These are phyloP conservation scores for Catagonus wagneri DNA, from an alignment of 2,113 vertebrate species.

Conservation along the genomic window DNA sequence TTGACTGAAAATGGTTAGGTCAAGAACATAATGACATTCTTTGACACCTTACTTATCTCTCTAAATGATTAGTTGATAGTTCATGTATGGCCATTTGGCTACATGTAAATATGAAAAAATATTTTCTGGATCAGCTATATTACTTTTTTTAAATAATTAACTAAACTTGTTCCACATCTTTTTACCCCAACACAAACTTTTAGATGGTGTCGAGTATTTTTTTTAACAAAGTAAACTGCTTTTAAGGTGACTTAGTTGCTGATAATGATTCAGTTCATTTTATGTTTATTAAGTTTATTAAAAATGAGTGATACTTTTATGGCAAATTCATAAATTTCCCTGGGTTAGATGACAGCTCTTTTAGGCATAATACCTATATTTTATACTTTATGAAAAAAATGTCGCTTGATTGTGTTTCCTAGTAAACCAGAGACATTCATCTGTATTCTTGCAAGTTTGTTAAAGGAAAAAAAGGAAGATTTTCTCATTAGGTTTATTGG, in stretches of 20 bases:
- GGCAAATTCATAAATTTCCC: background rate
- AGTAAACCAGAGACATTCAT: background rate
- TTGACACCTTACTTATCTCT: background rate
- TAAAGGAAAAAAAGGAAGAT: background rate
- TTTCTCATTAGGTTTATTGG: background rate
- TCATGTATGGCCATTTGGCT: background rate
- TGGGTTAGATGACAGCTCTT: constrained; percentile 15
- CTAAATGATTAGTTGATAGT: background rate
- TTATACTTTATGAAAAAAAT: background rate
- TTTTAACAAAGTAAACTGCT: background rate
- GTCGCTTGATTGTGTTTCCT: background rate
- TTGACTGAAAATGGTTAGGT: background rate
- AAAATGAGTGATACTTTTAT: constrained; percentile 11
- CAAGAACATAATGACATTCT: too few relatives aligned
- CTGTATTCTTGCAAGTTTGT: constrained; percentile 13
- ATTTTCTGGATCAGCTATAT: background rate
- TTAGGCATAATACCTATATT: background rate
- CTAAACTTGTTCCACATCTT: background rate
- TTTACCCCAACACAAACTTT: background rate
- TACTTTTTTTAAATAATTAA: constrained; percentile 32
- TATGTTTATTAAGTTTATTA: constrained; percentile 49
- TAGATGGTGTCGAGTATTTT: background rate
- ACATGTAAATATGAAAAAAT: background rate
- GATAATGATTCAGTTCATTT: constrained; percentile 5
- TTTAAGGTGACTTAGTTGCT: background rate